Evolutionary conservation across 2,888 invertebrate species (phyloP), one percentile per base, ranked within the genome.

Genomic region (Limnephilus marmoratus): DNA sequence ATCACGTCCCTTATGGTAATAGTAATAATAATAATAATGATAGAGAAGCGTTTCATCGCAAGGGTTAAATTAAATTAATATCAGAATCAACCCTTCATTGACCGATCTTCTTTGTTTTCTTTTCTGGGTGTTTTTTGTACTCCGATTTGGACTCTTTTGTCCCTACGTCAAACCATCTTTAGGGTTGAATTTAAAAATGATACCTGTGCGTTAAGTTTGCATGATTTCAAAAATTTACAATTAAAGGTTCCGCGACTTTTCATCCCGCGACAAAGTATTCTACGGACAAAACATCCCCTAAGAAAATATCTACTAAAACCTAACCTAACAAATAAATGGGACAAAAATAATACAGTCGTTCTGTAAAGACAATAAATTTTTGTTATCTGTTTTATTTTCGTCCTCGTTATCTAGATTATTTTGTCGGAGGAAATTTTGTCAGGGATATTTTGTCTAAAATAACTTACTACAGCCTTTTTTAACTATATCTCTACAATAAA

Each of bases 11-110:
- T 34, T 37, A 68, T 68, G 68, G 24, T 68, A 68, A 68, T 18
- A 37, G 29, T 86, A 86, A 80, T 85, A 37, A 88, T 85, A 37
- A 88, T 68, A 68, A 90, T 91, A 91, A 91, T 91, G 85, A 91
- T 90, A 91, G 91, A 89, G 89, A 41, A 68, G 85, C 68, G 85
- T 83, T 85, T 88, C 49, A 82, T 53, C 89, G 83, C 90, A 91
- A 90, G 85, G 90, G 91, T 91, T 92, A 92, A 93, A 92, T 93
- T 93, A 92, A 93, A 92, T 93, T 93, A 92, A 93, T 92, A 92
- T 92, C 89, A 91, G 81, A 92, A 93, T 92, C 92, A 93, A 91
- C 93, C 93, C 93, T 92, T 91, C 68, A 90, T 87, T 93, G 92
- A 93, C 93, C 93, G 90, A 31, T 49, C 45, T 29, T 34, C 49